Base-by-base conservation (phyloP, 2,888 invertebrate species). In the Ennomos erosarius region DNA sequence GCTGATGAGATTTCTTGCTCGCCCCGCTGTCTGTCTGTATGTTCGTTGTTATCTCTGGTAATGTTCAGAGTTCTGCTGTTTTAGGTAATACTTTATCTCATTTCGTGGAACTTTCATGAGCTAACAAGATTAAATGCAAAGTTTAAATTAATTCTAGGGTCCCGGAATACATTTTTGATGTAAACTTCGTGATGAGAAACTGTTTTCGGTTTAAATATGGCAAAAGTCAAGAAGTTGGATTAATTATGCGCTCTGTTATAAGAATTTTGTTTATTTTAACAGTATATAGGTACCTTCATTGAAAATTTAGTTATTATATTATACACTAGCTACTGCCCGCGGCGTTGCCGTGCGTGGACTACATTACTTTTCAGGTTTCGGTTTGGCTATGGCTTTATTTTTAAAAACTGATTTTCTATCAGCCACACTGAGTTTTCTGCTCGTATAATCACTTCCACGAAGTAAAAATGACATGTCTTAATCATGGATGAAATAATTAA, bases 91-190 rank as follows among this genome's bases (percentile, higher is more conserved):
- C 85, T 90, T 88, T 85, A 89, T 87, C 86, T 85, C 79, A 85
- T 78, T 86, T 85, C 79, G 78, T 76, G 68, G 82, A 88, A 89
- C 80, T 89, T 89, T 82, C 80, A 76, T 81, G 79, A 81, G 83
- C 84, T 84, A 87, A 88, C 85, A 83, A 88, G 88, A 89, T 89
- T 89, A 88, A 88, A 88, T 84, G 82, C 75, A 86, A 89, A 90
- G 89, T 89, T 89, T 89, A 88, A 90, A 90, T 90, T 86, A 89
- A 89, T 88, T 87, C 87, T 83, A 84, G 81, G 78, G 76, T 78
- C 79, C 76, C 73, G 74, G 74, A 73, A 78, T 76, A 79, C 75
- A 82, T 81, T 82, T 83, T 87, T 82, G 79, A 82, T 81, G 76
- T 81, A 78, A 81, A 77, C 74, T 74, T 75, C 70, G 62, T 75